Conservation (phyloP, 2,113 vertebrate genomes). For the Ondatra zibethicus region DNA sequence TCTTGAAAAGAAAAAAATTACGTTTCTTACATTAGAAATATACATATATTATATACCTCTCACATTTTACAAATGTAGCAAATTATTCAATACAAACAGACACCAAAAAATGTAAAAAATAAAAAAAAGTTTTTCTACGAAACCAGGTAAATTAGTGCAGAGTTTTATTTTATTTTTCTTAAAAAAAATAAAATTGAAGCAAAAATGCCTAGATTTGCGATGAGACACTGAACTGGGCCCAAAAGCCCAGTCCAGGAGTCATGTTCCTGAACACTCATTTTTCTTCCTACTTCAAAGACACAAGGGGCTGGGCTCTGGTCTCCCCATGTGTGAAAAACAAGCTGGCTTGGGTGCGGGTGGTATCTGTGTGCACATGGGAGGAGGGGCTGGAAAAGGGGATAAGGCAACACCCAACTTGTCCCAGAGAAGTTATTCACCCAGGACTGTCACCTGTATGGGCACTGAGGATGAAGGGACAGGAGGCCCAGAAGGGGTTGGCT, state of each 20-base stretch:
- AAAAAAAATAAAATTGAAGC: conserved; percentile 88
- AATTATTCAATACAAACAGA: conserved; percentile 91
- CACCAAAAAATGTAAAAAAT: conserved; percentile 91
- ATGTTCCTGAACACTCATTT: conserved; percentile 82
- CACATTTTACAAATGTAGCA: conserved; percentile 93
- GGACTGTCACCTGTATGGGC: conserved; percentile 46
- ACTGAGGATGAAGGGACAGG: background rate
- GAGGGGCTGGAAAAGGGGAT: conserved; percentile 37
- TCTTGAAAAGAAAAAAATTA: conserved; percentile 90
- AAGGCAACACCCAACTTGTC: conserved; percentile 82
- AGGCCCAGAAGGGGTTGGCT: background rate
- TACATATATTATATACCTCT: conserved; percentile 93
- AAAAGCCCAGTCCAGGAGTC: conserved; percentile 74
- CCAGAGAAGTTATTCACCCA: conserved; percentile 57
- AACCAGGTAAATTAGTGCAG: conserved; percentile 92
- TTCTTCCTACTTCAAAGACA: conserved; percentile 78
- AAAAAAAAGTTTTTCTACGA: conserved; percentile 88
- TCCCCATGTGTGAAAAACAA: conserved; percentile 54
- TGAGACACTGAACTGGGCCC: conserved; percentile 82
- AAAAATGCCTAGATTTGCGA: conserved; percentile 87
- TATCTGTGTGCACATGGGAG: background rate
- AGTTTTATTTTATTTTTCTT: conserved; percentile 65
- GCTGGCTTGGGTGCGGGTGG: background rate
- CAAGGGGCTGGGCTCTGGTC: conserved; percentile 80
- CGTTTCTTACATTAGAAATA: conserved; percentile 91